Evolutionary conservation across 2,888 invertebrate species (phyloP), one percentile per base, ranked within the genome.

Genomic region (Nezara viridula): DNA sequence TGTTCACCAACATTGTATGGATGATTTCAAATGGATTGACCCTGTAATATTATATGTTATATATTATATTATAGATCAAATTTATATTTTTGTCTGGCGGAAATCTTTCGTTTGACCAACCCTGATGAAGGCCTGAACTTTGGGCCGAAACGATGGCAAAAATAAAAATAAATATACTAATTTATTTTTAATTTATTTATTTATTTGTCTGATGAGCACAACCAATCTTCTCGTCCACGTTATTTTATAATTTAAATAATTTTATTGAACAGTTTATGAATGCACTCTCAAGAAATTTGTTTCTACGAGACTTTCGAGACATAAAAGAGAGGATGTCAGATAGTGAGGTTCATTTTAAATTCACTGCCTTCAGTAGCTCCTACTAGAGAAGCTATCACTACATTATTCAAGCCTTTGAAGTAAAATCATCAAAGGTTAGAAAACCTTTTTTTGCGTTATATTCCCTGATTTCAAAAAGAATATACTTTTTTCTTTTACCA

Each of bases 371-470:
- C 27, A 27, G 60, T 14, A 60, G 2, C 27, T 60, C 27, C 14
- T 12, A 14, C 60, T 27, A 60, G 12, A n/a, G 27, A 2, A 4
- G n/a, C 60, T 60, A 55, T 55, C 55, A 55, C 60, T 60, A 60
- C 14, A 60, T 60, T 60, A 60, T 60, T 27, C 27, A 60, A 60
- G 60, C 60, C 60, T 60, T 60, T 60, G 60, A 60, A 60, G 60
- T 27, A 14, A 60, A 60, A 2, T 14, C 27, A 60, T 60, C 60
- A 60, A 60, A 60, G 27, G 60, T 27, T 12, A 55, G 55, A 55
- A 7, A 55, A 19, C 5, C 2, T 21, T 55, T 55, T 55, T 60
- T 60, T 60, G 14, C 14, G 60, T 55, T 27, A 60, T n/a, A 60
- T 60, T 27, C n/a, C 1, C 12, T 60, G 60, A 19, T 60, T 60